Conservation (phyloP, 1,140 invertebrate species). For the Macrobrachium rosenbergii region DNA sequence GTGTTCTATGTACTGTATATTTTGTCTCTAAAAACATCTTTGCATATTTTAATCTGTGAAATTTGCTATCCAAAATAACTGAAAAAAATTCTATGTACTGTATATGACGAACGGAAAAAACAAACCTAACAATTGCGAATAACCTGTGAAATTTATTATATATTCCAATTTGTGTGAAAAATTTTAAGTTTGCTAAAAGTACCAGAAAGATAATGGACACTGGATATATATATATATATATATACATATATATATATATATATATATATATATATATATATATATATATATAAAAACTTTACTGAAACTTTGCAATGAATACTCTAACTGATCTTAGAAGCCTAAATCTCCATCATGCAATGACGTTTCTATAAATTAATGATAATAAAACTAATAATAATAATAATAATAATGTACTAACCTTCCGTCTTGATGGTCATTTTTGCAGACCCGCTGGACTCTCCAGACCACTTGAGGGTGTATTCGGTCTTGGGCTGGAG, state of each 20-base stretch:
- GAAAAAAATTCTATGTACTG: neutral
- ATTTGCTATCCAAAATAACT: no score
- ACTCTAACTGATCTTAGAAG: neutral
- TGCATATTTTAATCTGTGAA: no score
- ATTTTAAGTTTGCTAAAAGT: no score
- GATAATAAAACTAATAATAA: no score
- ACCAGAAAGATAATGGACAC: no score
- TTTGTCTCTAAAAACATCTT: no score
- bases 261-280: no score
- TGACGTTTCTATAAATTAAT: neutral
- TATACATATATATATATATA: neutral
- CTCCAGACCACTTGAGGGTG: slow-evolving; percentile 67
- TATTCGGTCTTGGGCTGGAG: slow-evolving; percentile 67
- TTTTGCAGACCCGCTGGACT: slow-evolving; percentile 54
- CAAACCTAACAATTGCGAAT: no score
- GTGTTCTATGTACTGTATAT: no score
- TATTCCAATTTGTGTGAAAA: no score
- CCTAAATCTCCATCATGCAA: slow-evolving; percentile 4
- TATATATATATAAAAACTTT: neutral
- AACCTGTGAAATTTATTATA: no score
- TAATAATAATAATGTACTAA: neutral
- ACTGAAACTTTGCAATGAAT: neutral
- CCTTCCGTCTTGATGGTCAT: slow-evolving; percentile 28
- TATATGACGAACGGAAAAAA: no score
- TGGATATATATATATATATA: neutral